Evolutionary conservation across 2,797 vertebrate species (phyloP).

Genomic region (Clarias fuscus): DNA sequence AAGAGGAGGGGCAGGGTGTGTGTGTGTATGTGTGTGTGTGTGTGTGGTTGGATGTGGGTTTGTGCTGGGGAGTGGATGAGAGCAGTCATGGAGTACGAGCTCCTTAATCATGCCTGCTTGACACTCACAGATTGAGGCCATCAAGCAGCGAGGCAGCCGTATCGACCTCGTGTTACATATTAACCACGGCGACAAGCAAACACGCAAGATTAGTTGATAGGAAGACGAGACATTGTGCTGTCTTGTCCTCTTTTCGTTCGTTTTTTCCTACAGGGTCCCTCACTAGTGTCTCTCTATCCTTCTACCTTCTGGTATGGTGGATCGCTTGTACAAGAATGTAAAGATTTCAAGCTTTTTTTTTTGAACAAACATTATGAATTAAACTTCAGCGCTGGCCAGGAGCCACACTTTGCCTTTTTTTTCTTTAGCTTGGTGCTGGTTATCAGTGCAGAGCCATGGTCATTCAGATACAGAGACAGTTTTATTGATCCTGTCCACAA

Average conservation of each 20-base stretch:
- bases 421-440: slow-evolving; percentile 57
- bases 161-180: slow-evolving; percentile 80
- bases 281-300: neutral
- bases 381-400: slow-evolving; percentile 54
- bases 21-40: slow-evolving; percentile 12
- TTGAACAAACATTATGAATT: slow-evolving; percentile 42
- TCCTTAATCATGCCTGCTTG: slow-evolving; percentile 81
- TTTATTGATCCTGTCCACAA: slow-evolving; percentile 73
- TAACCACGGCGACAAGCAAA: slow-evolving; percentile 66
- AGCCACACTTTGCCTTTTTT: slow-evolving; percentile 61
- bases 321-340: neutral
- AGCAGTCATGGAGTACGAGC: slow-evolving; percentile 71
- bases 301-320: neutral
- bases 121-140: slow-evolving; percentile 80
- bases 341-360: neutral
- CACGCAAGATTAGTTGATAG: slow-evolving; percentile 38
- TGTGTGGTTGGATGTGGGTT: slow-evolving; percentile 48
- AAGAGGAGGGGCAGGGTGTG: slow-evolving; percentile 41
- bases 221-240: slow-evolving; percentile 41
- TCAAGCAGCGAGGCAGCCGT: slow-evolving; percentile 70
- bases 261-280: neutral
- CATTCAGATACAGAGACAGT: slow-evolving; percentile 70
- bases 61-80: slow-evolving; percentile 68
- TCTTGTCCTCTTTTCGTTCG: slow-evolving; percentile 24
- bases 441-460: slow-evolving; percentile 68